Base-by-base conservation (phyloP, 2,888 invertebrate species). In the Pherbina coryleti region DNA sequence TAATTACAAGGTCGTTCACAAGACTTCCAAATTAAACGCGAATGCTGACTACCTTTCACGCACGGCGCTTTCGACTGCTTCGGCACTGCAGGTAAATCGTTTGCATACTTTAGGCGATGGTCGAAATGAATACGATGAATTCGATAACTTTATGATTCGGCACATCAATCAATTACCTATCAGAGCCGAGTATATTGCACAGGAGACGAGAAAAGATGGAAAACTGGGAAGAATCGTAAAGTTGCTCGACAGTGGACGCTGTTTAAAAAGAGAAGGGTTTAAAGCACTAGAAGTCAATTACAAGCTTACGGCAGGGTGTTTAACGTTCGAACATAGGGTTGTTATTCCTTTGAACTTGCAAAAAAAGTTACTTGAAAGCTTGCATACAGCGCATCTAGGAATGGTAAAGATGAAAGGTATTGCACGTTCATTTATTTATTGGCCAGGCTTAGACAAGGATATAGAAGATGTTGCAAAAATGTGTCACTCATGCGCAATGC, bases 361-460 rank as follows among this genome's bases (percentile, higher is more conserved):
- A 4, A 44, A 34, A n/a, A 49, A 5, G 28, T n/a, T 81, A 11
- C 49, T 77, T 9, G 7, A 81, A 81, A n/a, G n/a, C n/a, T n/a
- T n/a, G n/a, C n/a, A n/a, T n/a, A n/a, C n/a, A n/a, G n/a, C n/a
- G n/a, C n/a, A n/a, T n/a, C n/a, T n/a, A n/a, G n/a, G n/a, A n/a
- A n/a, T n/a, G n/a, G n/a, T n/a, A n/a, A n/a, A n/a, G n/a, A n/a
- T n/a, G n/a, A n/a, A n/a, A n/a, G n/a, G n/a, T n/a, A n/a, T n/a
- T n/a, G n/a, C n/a, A n/a, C n/a, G n/a, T n/a, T n/a, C n/a, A n/a
- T n/a, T n/a, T n/a, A n/a, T n/a, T n/a, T n/a, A n/a, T n/a, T n/a
- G n/a, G n/a, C n/a, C n/a, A n/a, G n/a, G n/a, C n/a, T n/a, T n/a
- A n/a, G n/a, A n/a, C n/a, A n/a, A n/a, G n/a, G n/a, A n/a, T n/a